Evolutionary conservation across 2,113 vertebrate species (phyloP).

Genomic region (Eurystomus gularis): DNA sequence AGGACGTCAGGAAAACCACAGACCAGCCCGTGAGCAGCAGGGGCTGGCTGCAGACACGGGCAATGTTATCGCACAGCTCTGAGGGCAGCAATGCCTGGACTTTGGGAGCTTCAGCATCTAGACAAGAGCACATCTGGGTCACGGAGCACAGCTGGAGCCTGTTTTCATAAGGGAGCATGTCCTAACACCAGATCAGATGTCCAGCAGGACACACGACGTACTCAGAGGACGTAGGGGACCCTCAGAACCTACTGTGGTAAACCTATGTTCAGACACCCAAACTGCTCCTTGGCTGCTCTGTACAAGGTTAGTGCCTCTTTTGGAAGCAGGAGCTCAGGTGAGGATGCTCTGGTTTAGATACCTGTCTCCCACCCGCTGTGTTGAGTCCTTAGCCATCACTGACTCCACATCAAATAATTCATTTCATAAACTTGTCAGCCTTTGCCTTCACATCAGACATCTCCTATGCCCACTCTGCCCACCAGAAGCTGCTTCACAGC

Average conservation of each 20-base stretch:
- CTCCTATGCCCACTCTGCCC: background rate
- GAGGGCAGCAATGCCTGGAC: rapidly evolving
- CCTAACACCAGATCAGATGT: rapidly evolving
- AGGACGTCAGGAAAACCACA: background rate
- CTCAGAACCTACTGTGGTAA: background rate
- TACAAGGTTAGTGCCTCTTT: background rate
- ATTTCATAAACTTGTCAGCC: background rate
- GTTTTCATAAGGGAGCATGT: background rate
- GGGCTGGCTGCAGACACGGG: background rate
- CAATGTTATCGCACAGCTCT: rapidly evolving
- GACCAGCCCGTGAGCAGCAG: background rate
- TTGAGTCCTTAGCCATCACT: background rate
- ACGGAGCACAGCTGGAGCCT: background rate
- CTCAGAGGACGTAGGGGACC: background rate
- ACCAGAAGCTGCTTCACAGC: background rate
- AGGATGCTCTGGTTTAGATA: background rate
- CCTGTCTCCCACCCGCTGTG: background rate
- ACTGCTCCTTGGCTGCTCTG: background rate
- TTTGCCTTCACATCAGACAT: background rate
- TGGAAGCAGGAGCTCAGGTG: background rate
- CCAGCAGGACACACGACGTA: rapidly evolving
- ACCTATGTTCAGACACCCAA: background rate
- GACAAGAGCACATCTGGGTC: background rate
- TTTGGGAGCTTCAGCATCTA: background rate
- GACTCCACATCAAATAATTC: background rate